These are phyloP conservation scores for Acyrthosiphon pisum DNA, from an alignment of 1,140 invertebrate species.

Conservation along the genomic window DNA sequence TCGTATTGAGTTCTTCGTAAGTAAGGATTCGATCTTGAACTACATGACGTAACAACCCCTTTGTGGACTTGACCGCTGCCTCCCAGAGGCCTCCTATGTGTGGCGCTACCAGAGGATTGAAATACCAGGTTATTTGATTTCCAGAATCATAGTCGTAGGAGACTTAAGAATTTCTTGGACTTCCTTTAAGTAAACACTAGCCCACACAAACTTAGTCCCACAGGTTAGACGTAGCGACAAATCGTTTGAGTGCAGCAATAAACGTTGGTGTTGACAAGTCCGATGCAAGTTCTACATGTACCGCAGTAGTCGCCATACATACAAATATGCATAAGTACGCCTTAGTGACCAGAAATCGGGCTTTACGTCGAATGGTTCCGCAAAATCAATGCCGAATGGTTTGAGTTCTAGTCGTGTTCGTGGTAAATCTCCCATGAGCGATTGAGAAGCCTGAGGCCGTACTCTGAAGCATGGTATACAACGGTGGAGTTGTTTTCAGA, in stretches of 20 bases:
- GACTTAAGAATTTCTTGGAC: not conserved
- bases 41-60: slow-evolving; percentile 31
- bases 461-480: slow-evolving; percentile 32
- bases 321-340: slow-evolving; percentile 64
- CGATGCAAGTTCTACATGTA: slow-evolving; percentile 63
- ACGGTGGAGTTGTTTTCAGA: not conserved
- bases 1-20: too few species aligned
- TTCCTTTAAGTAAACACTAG: not conserved
- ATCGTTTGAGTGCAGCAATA: slow-evolving; percentile 61
- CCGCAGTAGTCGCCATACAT: slow-evolving; percentile 63
- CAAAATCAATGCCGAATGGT: slow-evolving; percentile 37
- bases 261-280: slow-evolving; percentile 63
- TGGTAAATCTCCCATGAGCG: slow-evolving; percentile 59
- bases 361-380: slow-evolving; percentile 61
- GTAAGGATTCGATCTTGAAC: not conserved
- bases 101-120: too few species aligned
- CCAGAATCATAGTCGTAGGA: too few species aligned
- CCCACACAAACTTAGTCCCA: slow-evolving; percentile 22
- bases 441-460: not conserved
- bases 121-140: too few species aligned
- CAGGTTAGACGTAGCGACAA: not conserved
- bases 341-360: slow-evolving; percentile 60
- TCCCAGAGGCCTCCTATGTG: too few species aligned
- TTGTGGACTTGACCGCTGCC: not conserved
- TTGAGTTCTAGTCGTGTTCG: not conserved